Conservation (phyloP, 2,888 invertebrate species). For the Campoletis raptor region DNA sequence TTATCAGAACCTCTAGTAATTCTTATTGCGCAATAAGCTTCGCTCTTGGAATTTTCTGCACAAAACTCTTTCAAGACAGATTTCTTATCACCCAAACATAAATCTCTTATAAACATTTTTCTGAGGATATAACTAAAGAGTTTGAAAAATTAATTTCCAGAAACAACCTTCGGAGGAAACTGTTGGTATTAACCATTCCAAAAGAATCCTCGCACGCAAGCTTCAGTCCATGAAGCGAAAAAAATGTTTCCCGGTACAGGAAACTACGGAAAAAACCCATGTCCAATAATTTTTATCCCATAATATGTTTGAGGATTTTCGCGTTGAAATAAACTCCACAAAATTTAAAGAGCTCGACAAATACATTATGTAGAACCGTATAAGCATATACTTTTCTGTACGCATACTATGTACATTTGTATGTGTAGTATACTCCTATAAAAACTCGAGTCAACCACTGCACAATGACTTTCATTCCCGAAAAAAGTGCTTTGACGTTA, state of each 20-base stretch:
- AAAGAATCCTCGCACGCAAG: background rate
- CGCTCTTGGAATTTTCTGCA: background rate
- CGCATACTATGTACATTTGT: background rate
- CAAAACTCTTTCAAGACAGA: background rate
- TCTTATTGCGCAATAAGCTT: background rate
- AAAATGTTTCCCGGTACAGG: background rate
- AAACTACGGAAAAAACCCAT: background rate
- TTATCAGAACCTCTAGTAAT: background rate
- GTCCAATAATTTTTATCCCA: background rate
- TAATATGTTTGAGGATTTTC: background rate
- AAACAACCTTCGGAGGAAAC: background rate
- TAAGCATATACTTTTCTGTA: background rate
- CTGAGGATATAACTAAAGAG: background rate
- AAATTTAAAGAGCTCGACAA: background rate
- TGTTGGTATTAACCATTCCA: background rate
- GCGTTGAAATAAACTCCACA: background rate
- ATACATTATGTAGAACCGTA: background rate
- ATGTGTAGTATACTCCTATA: slow-evolving; percentile 11
- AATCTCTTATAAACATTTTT: background rate
- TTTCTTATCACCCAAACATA: background rate
- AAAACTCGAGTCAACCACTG: slow-evolving; percentile 33
- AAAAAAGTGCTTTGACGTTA: slow-evolving; percentile 34
- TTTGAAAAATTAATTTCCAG: background rate
- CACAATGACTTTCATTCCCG: slow-evolving; percentile 54
- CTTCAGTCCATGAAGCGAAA: background rate